phyloP scores from a whole-genome alignment of 53 echinoderm and acorn worm species.

The Arbacia lixula region DNA sequence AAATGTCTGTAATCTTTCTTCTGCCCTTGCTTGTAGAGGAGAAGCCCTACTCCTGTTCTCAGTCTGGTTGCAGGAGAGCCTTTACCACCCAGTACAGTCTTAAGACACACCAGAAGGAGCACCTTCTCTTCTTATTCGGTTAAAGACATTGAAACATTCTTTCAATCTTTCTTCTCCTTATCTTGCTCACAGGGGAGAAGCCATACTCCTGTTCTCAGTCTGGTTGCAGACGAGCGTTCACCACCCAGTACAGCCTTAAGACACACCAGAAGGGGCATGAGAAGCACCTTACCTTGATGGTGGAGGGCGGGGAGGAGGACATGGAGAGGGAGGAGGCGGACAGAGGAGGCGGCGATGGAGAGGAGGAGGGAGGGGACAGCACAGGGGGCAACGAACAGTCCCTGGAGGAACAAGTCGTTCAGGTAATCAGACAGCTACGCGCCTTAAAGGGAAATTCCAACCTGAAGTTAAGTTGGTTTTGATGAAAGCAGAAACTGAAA shows the following conservation, averaged over 20 bases:
- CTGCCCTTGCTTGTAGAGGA: slow-evolving; percentile 66
- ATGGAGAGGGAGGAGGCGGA: background rate
- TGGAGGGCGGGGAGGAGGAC: background rate
- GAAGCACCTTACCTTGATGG: slow-evolving; percentile 26
- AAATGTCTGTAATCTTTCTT: no score
- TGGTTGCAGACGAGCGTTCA: slow-evolving; percentile 87
- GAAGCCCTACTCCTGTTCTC: slow-evolving; percentile 84
- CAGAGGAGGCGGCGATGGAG: background rate
- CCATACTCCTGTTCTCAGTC: slow-evolving; percentile 81
- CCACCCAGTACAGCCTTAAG: slow-evolving; percentile 96
- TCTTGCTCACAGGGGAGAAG: slow-evolving; percentile 96
- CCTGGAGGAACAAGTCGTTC: slow-evolving; percentile 35
- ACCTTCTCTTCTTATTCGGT: no score
- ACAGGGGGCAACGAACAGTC: background rate
- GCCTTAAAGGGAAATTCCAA: background rate
- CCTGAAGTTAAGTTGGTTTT: no score
- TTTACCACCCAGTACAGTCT: slow-evolving; percentile 97
- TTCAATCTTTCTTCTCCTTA: no score
- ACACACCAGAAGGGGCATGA: slow-evolving; percentile 83
- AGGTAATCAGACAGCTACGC: background rate
- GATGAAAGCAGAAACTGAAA: no score
- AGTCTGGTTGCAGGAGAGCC: slow-evolving; percentile 79
- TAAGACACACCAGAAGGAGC: slow-evolving; percentile 86
- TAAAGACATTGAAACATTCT: no score
- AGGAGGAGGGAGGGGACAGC: background rate